Base-by-base conservation (phyloP, 2,113 vertebrate species). In the Tiliqua scincoides region DNA sequence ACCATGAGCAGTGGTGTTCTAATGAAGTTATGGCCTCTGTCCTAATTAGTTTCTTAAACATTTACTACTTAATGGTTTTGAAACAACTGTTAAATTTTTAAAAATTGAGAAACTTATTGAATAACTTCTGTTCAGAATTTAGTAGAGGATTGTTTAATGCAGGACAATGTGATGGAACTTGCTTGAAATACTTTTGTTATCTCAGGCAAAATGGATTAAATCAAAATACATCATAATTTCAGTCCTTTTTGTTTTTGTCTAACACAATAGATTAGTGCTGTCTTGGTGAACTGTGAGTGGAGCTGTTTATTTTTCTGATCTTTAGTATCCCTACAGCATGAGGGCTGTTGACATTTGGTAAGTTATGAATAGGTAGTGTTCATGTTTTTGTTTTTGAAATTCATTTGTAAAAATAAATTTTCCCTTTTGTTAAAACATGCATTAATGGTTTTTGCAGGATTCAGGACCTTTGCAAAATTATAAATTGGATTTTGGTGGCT, bases 21-120 rank as follows among this genome's bases (percentile, higher is more conserved):
- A 97, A 97, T 98, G 95, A 97, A 95, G 96, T 95, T 94, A 96
- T 94, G 97, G 96, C 98, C 98, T 98, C 97, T 97, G 96, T 97
- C 96, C 97, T 98, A 96, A 97, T 97, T 97, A 96, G 97, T 97
- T 97, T 98, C 97, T 98, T 98, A 98, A 97, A 96, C 96, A 97
- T 98, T 98, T 98, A 98, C 98, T 98, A 97, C 97, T 98, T 96
- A 98, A 97, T 98, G 97, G 97, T 97, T 98, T 98, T 97, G 95
- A 94, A 97, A 97, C 96, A 95, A 96, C 94, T 97, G 95, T 96
- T 97, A 97, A 96, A 97, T 96, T 95, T 97, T 96, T 97, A 97
- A 97, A 97, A 96, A 97, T 98, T 97, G 96, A 97, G 95, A 96
- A 98, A 97, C 96, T 96, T 97, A 95, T 94, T 97, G 95, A 94